Evolutionary conservation across 1,140 invertebrate species (phyloP), one percentile per base, ranked within the genome.

Genomic region (Nasonia vitripennis): DNA sequence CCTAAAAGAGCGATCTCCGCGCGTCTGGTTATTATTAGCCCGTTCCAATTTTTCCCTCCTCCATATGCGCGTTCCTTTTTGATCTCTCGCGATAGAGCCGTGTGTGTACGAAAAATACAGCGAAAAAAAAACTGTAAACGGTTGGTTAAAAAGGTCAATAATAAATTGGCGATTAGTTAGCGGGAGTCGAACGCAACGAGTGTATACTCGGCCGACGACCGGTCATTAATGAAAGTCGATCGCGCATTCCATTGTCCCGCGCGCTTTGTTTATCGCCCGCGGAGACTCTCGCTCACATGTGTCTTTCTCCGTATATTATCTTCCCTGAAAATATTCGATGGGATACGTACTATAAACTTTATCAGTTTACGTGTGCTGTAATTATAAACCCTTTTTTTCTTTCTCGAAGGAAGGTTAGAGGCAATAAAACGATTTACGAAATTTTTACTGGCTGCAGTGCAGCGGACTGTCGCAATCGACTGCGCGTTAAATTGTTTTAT

Each of bases 181-280:
- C 67, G 37, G 31, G 67, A 84, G 14, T 14, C 62, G 6, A 67
- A 51, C 20, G 20, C 6, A 77, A 83, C 75, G 41, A n/a, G 55
- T n/a, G 51, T 55, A 17, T 55, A 10, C 17, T 77, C 7, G 34
- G 12, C 23, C 31, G 48, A 55, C 37, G 34, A n/a, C 14, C 68
- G 67, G 75, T 68, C 17, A 68, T 73, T 84, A 84, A 84, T 81
- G 84, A 85, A 85, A 75, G 78, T 80, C 79, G 78, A 81, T 80
- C 73, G 68, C 51, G 55, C 67, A 84, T 84, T 84, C 77, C 83
- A 70, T 79, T 78, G 82, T 78, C 10, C 12, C 20, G 23, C 55
- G 55, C 45, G 55, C 45, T 79, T 79, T 84, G 77, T 84, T 84
- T 84, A 84, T 79, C 27, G 45, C 20, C 12, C 12, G 62, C 17